These are phyloP conservation scores for Passerina amoena DNA, from an alignment of 2,113 vertebrate species.

Conservation along the genomic window DNA sequence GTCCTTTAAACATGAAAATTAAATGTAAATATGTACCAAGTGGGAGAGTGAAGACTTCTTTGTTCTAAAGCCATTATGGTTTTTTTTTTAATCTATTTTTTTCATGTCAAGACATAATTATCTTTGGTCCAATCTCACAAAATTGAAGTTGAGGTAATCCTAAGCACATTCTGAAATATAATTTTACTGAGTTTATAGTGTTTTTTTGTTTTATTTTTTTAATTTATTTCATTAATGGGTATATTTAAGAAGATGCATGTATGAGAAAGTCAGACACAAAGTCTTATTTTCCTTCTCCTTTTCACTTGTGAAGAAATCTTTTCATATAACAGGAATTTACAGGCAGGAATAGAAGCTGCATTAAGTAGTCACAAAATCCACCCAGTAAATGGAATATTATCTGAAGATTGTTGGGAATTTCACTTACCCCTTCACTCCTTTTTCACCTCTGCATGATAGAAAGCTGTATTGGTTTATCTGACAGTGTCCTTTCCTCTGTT, in stretches of 20 bases:
- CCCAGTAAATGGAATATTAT: background rate
- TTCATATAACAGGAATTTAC: background rate
- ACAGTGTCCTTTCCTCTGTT: background rate
- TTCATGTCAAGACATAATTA: slow-evolving; percentile 4
- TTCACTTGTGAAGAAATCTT: background rate
- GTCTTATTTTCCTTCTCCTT: background rate
- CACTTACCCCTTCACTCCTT: background rate
- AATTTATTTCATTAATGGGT: background rate
- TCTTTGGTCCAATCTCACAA: background rate
- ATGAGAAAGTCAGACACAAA: background rate
- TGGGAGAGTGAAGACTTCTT: background rate
- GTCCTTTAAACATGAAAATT: slow-evolving; percentile 45
- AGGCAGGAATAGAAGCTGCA: background rate
- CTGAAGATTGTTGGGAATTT: background rate
- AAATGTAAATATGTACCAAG: slow-evolving; percentile 63
- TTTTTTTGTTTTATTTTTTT: fast-evolving
- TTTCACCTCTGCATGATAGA: background rate
- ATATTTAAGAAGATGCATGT: background rate
- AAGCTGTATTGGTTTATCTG: slow-evolving; percentile 21
- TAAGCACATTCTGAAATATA: background rate
- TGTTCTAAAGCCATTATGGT: background rate
- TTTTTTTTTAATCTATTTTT: background rate
- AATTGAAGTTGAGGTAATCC: background rate
- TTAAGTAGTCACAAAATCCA: background rate
- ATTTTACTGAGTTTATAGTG: background rate